Base-by-base conservation (phyloP, 2,113 vertebrate species). In the Pleuronectes platessa region DNA sequence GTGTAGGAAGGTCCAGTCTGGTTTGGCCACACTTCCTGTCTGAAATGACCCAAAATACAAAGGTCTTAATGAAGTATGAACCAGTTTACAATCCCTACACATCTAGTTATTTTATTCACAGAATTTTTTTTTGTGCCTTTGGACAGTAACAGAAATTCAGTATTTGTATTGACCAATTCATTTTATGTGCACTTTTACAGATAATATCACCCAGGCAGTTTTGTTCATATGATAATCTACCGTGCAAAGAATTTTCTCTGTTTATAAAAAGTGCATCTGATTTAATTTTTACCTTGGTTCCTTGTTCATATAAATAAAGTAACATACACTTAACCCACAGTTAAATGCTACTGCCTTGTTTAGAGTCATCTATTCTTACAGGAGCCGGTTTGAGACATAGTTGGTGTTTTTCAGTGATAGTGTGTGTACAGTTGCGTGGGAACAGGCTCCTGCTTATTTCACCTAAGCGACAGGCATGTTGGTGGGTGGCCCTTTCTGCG, bases 1-100 rank as follows among this genome's bases (percentile, higher is more conserved):
- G 17, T 99, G 97, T 85, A 99, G 89, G 92, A 99, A 98, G 21
- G 94, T 95, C 97, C 97, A 99, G 81, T 97, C 94, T 79, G 96
- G 90, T 59, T 95, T 94, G 83, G 96, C 96, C 70, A 93, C 91
- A 88, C 95, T 94, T 87, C 92, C 94, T 69, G 95, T 98, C 97
- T 98, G 88, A 23, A 61, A 71, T 6, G 13, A 66, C 53, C 81
- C 42, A 24, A 7, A 68, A 54, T 10, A 54, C 20, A 8, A 55
- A 4, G 61, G 4, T 40, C 3, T n/a, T 61, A 21, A 40, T 21
- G 5, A 21, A 21, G 5, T 11, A 45, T 45, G 42, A 45, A 45
- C 11, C 42, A 45, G 14, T 45, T 12, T 45, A 45, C 42, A 45
- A 31, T 45, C 13, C 42, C 42, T 45, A 7, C 18, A 51, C 49